phyloP scores from a whole-genome alignment of 2,888 invertebrate species.

The Andrena praecox region DNA sequence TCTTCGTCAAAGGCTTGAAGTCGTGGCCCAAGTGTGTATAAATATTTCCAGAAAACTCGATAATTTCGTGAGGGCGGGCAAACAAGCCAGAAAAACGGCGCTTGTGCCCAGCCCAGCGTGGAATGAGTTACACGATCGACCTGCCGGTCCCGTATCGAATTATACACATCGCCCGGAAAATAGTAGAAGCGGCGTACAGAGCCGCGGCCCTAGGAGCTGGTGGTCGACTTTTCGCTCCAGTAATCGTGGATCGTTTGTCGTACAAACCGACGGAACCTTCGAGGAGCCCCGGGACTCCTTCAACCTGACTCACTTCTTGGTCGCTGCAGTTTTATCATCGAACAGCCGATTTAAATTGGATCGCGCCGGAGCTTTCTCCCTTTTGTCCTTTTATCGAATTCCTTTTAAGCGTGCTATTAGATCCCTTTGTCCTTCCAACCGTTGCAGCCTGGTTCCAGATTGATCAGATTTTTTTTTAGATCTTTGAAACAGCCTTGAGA shows the following conservation, averaged over 20 bases:
- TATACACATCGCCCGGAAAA: constrained; percentile 58
- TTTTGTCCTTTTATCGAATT: background rate
- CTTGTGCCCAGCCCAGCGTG: constrained; percentile 74
- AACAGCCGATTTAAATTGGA: background rate
- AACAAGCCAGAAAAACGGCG: constrained; percentile 64
- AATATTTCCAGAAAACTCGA: constrained; percentile 66
- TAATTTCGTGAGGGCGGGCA: constrained; percentile 60
- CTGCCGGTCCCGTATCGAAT: constrained; percentile 65
- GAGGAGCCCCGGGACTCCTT: constrained; percentile 26
- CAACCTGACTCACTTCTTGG: background rate
- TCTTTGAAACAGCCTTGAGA: background rate
- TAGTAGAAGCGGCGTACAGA: constrained; percentile 63
- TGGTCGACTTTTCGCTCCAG: constrained; percentile 78
- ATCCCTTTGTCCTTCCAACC: background rate
- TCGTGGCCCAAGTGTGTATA: constrained; percentile 33
- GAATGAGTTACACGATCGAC: constrained; percentile 71
- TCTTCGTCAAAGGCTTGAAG: constrained; percentile 51
- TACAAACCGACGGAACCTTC: constrained; percentile 61
- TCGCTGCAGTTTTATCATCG: constrained; percentile 22
- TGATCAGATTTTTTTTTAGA: background rate
- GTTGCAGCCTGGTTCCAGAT: background rate
- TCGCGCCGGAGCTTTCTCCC: background rate
- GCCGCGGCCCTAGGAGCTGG: constrained; percentile 57
- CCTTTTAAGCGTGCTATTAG: background rate
- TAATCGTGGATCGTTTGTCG: constrained; percentile 78